Evolutionary conservation across 2,797 vertebrate genomes (phyloP).

Genomic region (Rousettus madagascariensis): DNA sequence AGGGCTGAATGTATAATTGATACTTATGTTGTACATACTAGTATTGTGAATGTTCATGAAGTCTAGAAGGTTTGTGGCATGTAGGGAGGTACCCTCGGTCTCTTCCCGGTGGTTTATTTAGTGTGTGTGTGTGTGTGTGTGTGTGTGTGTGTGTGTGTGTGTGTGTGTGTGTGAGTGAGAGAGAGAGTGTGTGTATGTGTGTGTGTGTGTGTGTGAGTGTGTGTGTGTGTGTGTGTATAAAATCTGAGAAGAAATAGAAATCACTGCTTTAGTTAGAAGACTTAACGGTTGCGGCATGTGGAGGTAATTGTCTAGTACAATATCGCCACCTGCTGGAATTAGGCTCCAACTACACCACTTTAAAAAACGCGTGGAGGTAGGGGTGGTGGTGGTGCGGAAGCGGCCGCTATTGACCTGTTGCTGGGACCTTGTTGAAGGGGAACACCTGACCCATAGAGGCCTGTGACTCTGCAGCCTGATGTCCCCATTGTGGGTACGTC

Average conservation of each 20-base stretch:
- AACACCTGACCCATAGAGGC: background rate
- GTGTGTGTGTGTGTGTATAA: background rate
- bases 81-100: background rate
- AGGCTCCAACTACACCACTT: background rate
- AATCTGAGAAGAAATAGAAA: background rate
- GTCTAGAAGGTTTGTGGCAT: background rate
- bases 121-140: too few species aligned
- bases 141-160: too few species aligned
- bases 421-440: background rate
- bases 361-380: background rate
- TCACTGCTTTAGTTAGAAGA: background rate
- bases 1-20: background rate
- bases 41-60: background rate
- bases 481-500: background rate
- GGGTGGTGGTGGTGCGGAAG: too few species aligned
- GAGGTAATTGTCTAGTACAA: background rate
- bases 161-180: too few species aligned
- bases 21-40: background rate
- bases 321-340: background rate
- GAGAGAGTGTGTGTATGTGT: too few species aligned
- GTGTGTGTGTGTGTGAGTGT: too few species aligned
- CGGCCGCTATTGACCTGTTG: background rate
- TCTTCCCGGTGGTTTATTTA: background rate
- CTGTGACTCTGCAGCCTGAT: background rate
- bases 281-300: background rate